Percentiles rank a stretch among this genome's conserved stretches.
phyloP scores from a whole-genome alignment of 2,888 invertebrate species.

The Drosophila peninsularis region DNA sequence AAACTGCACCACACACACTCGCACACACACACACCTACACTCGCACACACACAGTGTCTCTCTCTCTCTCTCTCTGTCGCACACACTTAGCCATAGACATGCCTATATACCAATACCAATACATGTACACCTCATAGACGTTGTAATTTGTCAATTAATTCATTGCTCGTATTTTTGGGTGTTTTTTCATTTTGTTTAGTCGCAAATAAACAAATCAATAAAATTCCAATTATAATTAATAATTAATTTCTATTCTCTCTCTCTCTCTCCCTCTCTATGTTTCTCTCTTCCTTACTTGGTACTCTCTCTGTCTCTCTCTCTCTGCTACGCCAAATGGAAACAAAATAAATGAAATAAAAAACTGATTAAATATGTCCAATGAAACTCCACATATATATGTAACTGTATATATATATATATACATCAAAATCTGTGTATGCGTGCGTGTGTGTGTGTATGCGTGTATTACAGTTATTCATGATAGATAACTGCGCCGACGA shows the following conservation, averaged over 20 bases:
- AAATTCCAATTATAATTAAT: conserved; percentile 78
- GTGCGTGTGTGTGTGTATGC: neutral
- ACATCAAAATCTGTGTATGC: conserved; percentile 64
- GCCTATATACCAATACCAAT: conserved; percentile 27
- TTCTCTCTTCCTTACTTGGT: conserved; percentile 43
- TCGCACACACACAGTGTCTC: conserved; percentile 15
- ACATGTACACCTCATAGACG: conserved; percentile 67
- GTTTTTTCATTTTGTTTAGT: conserved; percentile 76
- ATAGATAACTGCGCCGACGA: conserved; percentile 99
- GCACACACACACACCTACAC: conserved; percentile 9
- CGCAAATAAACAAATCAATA: conserved; percentile 79
- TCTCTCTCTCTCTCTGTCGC: neutral
- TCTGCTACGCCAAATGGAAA: conserved; percentile 18
- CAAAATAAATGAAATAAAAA: conserved; percentile 30
- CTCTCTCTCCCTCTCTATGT: conserved; percentile 39
- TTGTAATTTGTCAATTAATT: conserved; percentile 77
- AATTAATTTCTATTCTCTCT: conserved; percentile 62
- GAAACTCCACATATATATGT: conserved; percentile 4
- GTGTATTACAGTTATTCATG: conserved; percentile 95
- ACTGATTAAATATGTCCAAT: neutral
- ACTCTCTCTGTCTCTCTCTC: conserved; percentile 23
- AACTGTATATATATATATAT: conserved; percentile 1
- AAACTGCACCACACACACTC: conserved; percentile 17
- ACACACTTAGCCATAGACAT: conserved; percentile 34
- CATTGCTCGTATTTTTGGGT: conserved; percentile 76